A percentile compares a stretch with the other conserved stretches of the same genome.
These are phyloP conservation scores for Ammodytes marinus DNA, from an alignment of 2,113 vertebrate species.

Conservation along the genomic window DNA sequence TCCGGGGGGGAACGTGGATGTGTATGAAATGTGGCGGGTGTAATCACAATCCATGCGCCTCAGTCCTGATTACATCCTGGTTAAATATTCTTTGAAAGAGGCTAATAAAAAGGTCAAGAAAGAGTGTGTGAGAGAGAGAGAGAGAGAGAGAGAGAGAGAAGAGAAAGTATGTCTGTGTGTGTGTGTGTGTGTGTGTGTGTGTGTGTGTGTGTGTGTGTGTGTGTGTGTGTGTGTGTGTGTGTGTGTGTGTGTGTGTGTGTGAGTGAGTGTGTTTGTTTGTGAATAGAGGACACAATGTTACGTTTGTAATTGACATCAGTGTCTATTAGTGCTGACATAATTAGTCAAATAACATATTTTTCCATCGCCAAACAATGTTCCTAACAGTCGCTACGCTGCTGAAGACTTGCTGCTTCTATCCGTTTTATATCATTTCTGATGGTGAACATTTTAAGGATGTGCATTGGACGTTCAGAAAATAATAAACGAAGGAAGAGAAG, in stretches of 20 bases:
- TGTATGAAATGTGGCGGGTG: constrained; percentile 3
- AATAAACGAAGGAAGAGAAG: no score
- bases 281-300: neutral
- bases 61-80: constrained; percentile 5
- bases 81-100: constrained; percentile 3
- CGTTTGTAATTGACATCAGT: neutral
- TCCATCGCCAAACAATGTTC: neutral
- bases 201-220: constrained; percentile 3
- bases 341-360: neutral
- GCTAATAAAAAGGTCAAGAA: neutral
- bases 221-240: constrained; percentile 1
- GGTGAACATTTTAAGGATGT: neutral
- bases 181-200: constrained; percentile 9
- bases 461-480: neutral
- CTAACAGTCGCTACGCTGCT: neutral
- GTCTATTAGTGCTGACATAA: neutral
- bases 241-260: neutral
- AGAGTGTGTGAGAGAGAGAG: neutral
- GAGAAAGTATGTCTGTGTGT: neutral
- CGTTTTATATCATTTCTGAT: neutral
- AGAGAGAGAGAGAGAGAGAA: no score
- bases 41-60: neutral
- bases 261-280: neutral
- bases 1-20: neutral
- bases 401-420: neutral